A percentile compares a stretch with the other conserved stretches of the same genome.
These are phyloP conservation scores for Saccopteryx leptura DNA, from an alignment of 2,113 vertebrate species.

Conservation along the genomic window DNA sequence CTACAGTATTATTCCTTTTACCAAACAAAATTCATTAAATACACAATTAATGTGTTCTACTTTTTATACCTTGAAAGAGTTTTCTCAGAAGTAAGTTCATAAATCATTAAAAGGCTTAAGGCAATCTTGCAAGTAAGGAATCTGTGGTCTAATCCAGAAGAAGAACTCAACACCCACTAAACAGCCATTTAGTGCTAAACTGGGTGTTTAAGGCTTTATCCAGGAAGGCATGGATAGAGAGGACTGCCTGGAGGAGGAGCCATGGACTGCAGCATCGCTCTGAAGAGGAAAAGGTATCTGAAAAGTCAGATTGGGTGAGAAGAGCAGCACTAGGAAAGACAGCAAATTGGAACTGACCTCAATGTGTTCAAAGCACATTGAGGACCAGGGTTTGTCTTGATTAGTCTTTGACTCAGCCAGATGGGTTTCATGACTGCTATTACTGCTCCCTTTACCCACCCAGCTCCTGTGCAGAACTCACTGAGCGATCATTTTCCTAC, in stretches of 20 bases:
- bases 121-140: neutral
- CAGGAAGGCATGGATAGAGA: neutral
- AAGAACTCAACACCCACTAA: neutral
- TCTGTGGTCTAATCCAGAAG: neutral
- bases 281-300: neutral
- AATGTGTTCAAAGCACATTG: neutral
- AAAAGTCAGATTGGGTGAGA: neutral
- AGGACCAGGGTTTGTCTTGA: neutral
- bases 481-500: neutral
- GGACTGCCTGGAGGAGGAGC: neutral
- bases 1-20: neutral
- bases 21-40: neutral
- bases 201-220: neutral
- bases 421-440: neutral
- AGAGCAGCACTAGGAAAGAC: neutral
- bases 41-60: neutral
- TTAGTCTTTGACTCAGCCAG: neutral
- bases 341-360: neutral
- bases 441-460: neutral
- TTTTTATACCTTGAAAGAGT: slow-evolving; percentile 3
- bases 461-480: neutral
- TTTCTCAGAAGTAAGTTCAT: neutral
- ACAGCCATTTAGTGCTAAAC: neutral
- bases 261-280: neutral
- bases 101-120: slow-evolving; percentile 26